Base-by-base conservation (phyloP, 2,888 invertebrate species). In the Lepidocyrtinus sp. region DNA sequence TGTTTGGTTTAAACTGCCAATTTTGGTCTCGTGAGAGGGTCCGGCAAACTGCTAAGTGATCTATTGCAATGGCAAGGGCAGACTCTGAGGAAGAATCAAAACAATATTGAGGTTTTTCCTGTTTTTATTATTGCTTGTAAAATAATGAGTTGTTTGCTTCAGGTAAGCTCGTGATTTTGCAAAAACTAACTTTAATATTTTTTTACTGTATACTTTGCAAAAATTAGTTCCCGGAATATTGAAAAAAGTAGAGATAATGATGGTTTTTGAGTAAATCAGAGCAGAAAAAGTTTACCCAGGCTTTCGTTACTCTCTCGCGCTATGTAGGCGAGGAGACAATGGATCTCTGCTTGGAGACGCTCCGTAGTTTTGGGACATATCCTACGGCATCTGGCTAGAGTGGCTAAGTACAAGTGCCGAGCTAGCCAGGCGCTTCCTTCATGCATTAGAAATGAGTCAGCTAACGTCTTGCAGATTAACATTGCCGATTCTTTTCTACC, bases 241-340 rank as follows among this genome's bases (percentile, higher is more conserved):
- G n/a, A n/a, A n/a, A 19, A 19, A 68, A 45, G 26, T 59, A 15
- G 17, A 22, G 45, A 1, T 59, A n/a, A 63, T 15, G 45, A 24
- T 19, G 55, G 36, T 74, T 55, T 15, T 50, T 9, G 22, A 15
- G 7, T 21, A 25, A 26, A 17, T 24, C 22, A 17, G 7, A 64
- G 7, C 3, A 19, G 9, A 19, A n/a, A 45, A 27, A 68, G 50
- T 25, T 74, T 80, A 81, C 78, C 83, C 24, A 82, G 46, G 21
- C 67, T 78, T 26, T 83, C 81, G 27, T 73, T 69, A 21, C 74
- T 74, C 67, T 82, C 82, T 21, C 85, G 64, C 12, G 82, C 81
- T 15, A 85, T 61, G 72, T 81, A 84, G 7, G 86, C 86, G 9
- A 85, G 65, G 0, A 85, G 59, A 71, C 84, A 85, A 50, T 83